Evolutionary conservation across 2,888 invertebrate species (phyloP), one percentile per base, ranked within the genome.

Genomic region (Gortyna flavago): DNA sequence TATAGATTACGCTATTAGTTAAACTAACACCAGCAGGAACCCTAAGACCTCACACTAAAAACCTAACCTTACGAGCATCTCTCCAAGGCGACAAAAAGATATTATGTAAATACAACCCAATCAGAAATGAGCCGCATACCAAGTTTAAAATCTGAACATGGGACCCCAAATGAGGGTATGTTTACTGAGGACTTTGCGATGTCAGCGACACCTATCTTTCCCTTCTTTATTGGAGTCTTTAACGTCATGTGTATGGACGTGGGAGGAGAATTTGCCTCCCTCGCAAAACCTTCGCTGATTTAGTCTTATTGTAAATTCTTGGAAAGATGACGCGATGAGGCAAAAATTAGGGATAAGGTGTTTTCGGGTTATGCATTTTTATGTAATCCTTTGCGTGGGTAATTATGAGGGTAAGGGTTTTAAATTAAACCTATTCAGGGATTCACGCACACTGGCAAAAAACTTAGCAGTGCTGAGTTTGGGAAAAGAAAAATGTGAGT

Each of bases 101-200:
- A 75, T 87, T 81, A 87, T 85, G 88, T 86, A 83, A 87, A 87
- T 87, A 80, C 48, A 54, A 78, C 65, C 74, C 83, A 87, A 87
- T 85, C 88, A 87, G 48, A 73, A 83, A 80, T 79, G 75, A 59
- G 76, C 48, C 64, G 67, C 81, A 78, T 79, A 77, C 81, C 72
- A 83, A 64, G 81, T 78, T 35, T 25, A 81, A 87, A 85, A 85
- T 85, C 82, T 79, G 79, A 48, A 75, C 75, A 57, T 71, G 69
- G 75, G 62, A 32, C 75, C 67, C 21, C 79, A 85, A 90, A 87
- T 84, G 85, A 85, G 85, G 88, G 86, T 87, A 18, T 90, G 84
- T 89, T 89, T 89, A 85, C 83, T 79, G 59, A 88, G 89, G 87
- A 83, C 83, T 73, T 70, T 69, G 86, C 84, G 41, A 61, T 41